Evolutionary conservation across 2,113 vertebrate species (phyloP), one percentile per base, ranked within the genome.

Genomic region (Athene noctua): DNA sequence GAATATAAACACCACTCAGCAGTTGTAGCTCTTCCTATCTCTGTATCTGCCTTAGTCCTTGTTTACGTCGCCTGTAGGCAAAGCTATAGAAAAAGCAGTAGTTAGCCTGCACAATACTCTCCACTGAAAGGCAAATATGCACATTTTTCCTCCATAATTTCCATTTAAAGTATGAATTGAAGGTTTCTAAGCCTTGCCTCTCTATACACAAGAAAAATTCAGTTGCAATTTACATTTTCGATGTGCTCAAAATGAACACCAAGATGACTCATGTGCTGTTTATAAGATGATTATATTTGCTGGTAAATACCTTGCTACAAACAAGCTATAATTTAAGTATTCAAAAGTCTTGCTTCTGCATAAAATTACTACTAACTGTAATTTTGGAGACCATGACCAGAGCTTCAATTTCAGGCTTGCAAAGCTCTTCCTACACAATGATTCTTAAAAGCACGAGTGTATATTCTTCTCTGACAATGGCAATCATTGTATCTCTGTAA

Each of bases 301-400:
- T 90, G n/a, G 90, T 94, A 97, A 97, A 95, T 96, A 92, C 80
- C 72, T 95, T 86, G 67, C 81, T 86, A 91, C 87, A 92, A 97
- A 95, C 88, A 97, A 97, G 96, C 80, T 95, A 59, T 95, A 96
- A 97, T 97, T 97, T 96, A 91, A 97, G 91, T 88, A 93, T 96
- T 96, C 91, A 79, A 26, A 97, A 97, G 63, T 89, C 95, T 96
- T 95, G 74, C 59, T 96, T 95, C 89, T 86, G 87, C 81, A 94
- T 94, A 93, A 95, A 96, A 97, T 97, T 96, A 93, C 86, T 90
- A 90, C 84, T 49, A 93, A 52, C 65, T 2, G 14, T 93, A 94
- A 94, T 97, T 97, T 92, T 63, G 80, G 84, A 94, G 86, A 96
- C 86, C 71, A 90, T 44, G 78, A 94, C 86, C 77, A 92, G 73